Evolutionary conservation across 1,140 invertebrate genomes (phyloP), one percentile per base, ranked within the genome.

Genomic region (Philaenus spumarius): DNA sequence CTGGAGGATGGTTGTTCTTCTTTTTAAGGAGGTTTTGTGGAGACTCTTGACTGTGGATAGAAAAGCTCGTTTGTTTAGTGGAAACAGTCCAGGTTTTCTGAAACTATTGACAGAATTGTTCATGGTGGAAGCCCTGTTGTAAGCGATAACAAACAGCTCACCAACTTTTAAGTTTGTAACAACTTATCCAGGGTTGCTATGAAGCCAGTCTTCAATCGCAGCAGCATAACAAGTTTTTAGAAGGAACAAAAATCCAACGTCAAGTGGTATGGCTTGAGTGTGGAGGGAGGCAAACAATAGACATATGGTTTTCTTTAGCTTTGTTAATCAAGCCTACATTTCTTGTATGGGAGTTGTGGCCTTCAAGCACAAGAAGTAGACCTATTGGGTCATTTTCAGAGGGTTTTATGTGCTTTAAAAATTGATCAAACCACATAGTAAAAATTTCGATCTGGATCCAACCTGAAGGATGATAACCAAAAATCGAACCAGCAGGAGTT

Each of bases 371-470:
- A 61, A 35, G 24, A 58, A n/a, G 43, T 14, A 64, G n/a, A n/a
- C n/a, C n/a, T 14, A 64, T 55, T 12, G 37, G 58, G 34, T 59
- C 47, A 12, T 55, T 53, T 26, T 15, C 35, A 23, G 55, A 47
- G 26, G 60, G 55, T 39, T 59, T 61, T 15, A 48, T 23, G 51
- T 51, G 43, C 35, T 45, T 23, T 23, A 65, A 26, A 48, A 63
- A 65, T 39, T 61, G 34, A 11, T 62, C 20, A 30, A 66, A 34
- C 56, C 64, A 64, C 35, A 62, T 45, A n/a, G 43, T 37, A 61
- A 70, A 69, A 12, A 62, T 64, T n/a, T 68, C 57, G 11, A 20
- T 64, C 43, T 67, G 59, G 19, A 69, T 67, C 64, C 62, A 69
- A 1, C 66, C 65, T 58, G 58, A 61, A 46, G 59, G 53, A 63